phyloP scores from a whole-genome alignment of 1,140 invertebrate genomes.

The Pachypeltis micranthus region DNA sequence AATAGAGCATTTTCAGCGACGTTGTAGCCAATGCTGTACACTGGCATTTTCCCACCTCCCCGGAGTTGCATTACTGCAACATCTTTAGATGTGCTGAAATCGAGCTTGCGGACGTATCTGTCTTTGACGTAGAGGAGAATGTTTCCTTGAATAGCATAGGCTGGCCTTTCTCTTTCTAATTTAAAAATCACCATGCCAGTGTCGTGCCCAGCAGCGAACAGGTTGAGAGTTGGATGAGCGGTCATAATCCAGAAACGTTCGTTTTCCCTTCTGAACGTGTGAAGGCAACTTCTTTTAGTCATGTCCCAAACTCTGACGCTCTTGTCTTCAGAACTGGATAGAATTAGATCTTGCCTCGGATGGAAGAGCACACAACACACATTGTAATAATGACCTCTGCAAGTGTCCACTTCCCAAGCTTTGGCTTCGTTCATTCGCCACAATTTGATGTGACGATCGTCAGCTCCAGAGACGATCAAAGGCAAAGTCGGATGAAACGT shows the following conservation, averaged over 20 bases:
- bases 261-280: slow-evolving; percentile 90
- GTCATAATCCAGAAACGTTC: slow-evolving; percentile 82
- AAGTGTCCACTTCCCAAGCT: slow-evolving; percentile 99
- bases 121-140: slow-evolving; percentile 95
- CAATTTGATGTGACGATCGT: slow-evolving; percentile 93
- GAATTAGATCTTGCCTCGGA: slow-evolving; percentile 89
- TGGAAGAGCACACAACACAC: slow-evolving; percentile 97
- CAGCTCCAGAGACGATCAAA: slow-evolving; percentile 91
- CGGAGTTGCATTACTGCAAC: slow-evolving; percentile 86
- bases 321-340: slow-evolving; percentile 97
- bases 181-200: slow-evolving; percentile 76
- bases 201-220: slow-evolving; percentile 92
- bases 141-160: slow-evolving; percentile 88
- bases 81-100: slow-evolving; percentile 89
- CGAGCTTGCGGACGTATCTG: slow-evolving; percentile 74
- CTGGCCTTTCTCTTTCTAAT: slow-evolving; percentile 89
- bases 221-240: slow-evolving; percentile 74
- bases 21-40: slow-evolving; percentile 88
- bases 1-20: slow-evolving; percentile 86
- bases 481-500: slow-evolving; percentile 91
- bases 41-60: slow-evolving; percentile 35
- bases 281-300: slow-evolving; percentile 90
- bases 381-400: slow-evolving; percentile 98
- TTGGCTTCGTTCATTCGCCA: slow-evolving; percentile 99
- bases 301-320: slow-evolving; percentile 98